Evolutionary conservation across 2,888 invertebrate genomes (phyloP).

Genomic region (Rhamnusium bicolor): DNA sequence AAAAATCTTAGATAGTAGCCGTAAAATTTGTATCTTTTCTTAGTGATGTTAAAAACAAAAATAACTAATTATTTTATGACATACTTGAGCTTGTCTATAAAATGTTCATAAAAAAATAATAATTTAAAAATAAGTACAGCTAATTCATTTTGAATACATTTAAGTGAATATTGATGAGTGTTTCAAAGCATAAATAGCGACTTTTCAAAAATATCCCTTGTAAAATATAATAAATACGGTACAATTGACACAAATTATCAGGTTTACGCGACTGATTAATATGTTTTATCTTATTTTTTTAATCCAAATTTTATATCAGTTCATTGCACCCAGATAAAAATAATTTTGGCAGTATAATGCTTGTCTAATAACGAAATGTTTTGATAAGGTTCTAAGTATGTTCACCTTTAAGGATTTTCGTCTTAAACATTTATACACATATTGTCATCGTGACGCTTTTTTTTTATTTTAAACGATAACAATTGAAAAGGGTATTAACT

Average conservation of each 20-base stretch:
- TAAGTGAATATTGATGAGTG: no score
- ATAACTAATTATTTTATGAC: no score
- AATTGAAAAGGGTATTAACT: conserved; percentile 1
- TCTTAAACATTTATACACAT: background rate
- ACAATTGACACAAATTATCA: background rate
- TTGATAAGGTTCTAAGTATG: conserved; percentile 27
- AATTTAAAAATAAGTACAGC: no score
- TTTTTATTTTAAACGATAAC: background rate
- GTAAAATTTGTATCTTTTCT: no score
- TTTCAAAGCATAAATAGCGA: no score
- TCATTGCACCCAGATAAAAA: conserved; percentile 32
- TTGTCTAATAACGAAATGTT: conserved; percentile 27
- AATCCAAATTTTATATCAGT: conserved; percentile 27
- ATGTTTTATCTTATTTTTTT: conserved; percentile 10
- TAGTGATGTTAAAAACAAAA: no score
- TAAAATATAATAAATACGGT: background rate
- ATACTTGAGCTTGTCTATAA: no score
- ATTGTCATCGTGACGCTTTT: background rate
- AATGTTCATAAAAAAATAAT: no score
- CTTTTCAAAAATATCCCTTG: background rate
- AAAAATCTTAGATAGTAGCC: no score
- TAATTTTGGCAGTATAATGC: conserved; percentile 36
- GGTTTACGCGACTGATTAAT: background rate
- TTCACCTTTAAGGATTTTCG: conserved; percentile 9
- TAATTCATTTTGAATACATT: no score